Evolutionary conservation across 1,140 invertebrate genomes (phyloP), one percentile per base, ranked within the genome.

Genomic region (Triops longicaudatus): DNA sequence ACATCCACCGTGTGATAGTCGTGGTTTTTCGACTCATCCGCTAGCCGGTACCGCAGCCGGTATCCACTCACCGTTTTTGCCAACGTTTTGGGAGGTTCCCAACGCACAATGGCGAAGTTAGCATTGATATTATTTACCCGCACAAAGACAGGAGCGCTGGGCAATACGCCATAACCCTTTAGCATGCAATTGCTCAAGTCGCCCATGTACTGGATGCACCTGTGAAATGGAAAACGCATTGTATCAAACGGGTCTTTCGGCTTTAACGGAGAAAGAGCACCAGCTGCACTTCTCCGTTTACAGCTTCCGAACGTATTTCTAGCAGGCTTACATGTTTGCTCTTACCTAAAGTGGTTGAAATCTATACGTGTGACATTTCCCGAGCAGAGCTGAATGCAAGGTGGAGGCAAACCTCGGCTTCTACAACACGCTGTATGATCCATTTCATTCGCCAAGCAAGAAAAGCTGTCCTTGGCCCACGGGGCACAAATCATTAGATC

Each of bases 401-500:
- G 83, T 0, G 88, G 86, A 0, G 92, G 91, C 10, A 95, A 86
- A 0, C 92, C 92, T 42, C 90, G 84, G 0, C 89, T 86, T 26
- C 87, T 85, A 81, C 93, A 94, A 84, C 92, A 95, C 0, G 90
- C 89, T 1, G 90, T 91, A 84, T 94, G 92, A 84, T 94, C 92
- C 78, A 91, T 87, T 1, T 91, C 90, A 81, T 93, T 92, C 17
- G 91, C 89, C 74, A 94, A 84, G 81, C 93, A 94, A 3, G 88
- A 88, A 81, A 94, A 94, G 2, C 91, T 92, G 26, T 89, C 88
- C 0, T 89, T 87, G 1, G 91, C 91, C 91, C 91, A 93, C 0
- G 92, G 91, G 0, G 92, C 92, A 83, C 93, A 94, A 37, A 93
- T 92, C 90, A 94, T 93, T 80, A 93, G 85, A 83, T 94, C 92